These are phyloP conservation scores for Melanotaenia boesemani DNA, from an alignment of 2,797 vertebrate species.

Conservation along the genomic window DNA sequence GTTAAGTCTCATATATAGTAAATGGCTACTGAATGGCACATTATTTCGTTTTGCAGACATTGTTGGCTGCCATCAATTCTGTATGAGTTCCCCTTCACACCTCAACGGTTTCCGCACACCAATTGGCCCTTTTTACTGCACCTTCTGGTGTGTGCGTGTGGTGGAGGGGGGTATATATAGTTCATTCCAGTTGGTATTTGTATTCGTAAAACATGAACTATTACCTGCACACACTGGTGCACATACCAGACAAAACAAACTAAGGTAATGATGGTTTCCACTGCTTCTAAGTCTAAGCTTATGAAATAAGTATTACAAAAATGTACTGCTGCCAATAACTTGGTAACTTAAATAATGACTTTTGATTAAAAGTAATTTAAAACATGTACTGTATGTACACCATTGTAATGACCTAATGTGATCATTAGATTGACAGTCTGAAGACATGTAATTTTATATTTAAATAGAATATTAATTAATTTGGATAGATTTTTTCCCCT, in stretches of 20 bases:
- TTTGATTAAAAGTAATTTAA: not conserved
- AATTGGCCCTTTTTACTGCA: constrained; percentile 48
- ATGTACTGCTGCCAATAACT: not conserved
- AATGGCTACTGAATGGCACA: constrained; percentile 73
- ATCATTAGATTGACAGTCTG: not conserved
- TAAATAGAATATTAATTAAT: too few relatives aligned
- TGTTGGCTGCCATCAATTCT: constrained; percentile 74
- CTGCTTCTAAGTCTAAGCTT: constrained; percentile 2
- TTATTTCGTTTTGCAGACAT: constrained; percentile 74
- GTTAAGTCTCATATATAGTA: constrained; percentile 73
- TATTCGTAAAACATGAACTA: constrained; percentile 21
- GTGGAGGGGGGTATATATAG: constrained; percentile 39
- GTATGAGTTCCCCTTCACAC: constrained; percentile 71
- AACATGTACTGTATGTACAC: too few relatives aligned
- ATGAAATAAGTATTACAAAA: not conserved
- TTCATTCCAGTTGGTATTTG: constrained; percentile 40
- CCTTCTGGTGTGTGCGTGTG: constrained; percentile 48
- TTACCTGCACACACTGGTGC: constrained; percentile 7
- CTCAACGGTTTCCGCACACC: constrained; percentile 58
- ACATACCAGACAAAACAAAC: constrained; percentile 2
- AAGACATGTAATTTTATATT: not conserved
- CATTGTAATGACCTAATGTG: too few relatives aligned
- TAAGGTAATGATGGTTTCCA: not conserved
- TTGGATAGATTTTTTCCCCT: constrained; percentile 31
- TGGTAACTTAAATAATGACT: not conserved